Base-by-base conservation (phyloP, 1,140 invertebrate species). In the Trachymyrmex septentrionalis region DNA sequence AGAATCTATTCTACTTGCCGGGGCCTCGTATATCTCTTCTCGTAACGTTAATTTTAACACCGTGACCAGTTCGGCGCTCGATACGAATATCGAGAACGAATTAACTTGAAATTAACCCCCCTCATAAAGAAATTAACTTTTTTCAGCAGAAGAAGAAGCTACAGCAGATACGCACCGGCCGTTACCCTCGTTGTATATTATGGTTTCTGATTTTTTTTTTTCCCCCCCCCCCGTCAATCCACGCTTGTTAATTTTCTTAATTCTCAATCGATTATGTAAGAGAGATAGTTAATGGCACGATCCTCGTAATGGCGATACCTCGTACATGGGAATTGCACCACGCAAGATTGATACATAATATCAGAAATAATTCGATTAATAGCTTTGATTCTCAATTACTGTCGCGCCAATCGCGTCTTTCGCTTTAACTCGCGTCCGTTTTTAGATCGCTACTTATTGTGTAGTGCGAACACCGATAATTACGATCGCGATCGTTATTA, bases 391-490 rank as follows among this genome's bases (percentile, higher is more conserved):
- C 67, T 72, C 55, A 73, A 82, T 82, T 84, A 73, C n/a, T 50
- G 80, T 75, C 55, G 69, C 67, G 55, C 38, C 80, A 53, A 75
- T 75, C 69, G 38, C 69, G 55, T 48, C n/a, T 24, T 61, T 59
- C 38, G 69, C n/a, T 50, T 75, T 63, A 63, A 61, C 34, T 61
- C 64, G 24, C 24, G 53, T 48, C 19, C 27, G 67, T 24, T 61
- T 84, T 73, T 84, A 75, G 69, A 84, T 75, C 55, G 38, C 72
- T 82, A 73, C 80, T 84, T 75, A 63, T 73, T 61, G 38, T 73
- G 34, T 2, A 24, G n/a, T 4, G 14, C 24, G 80, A 61, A 21
- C 44, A 34, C 14, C 55, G 38, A 55, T 84, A 84, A 84, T 84
- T 84, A 82, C 80, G 80, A 73, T n/a, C 3, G 66, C 38, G 50